phyloP scores from a whole-genome alignment of 2,888 invertebrate species.

The Leptinotarsa rubiginosa region DNA sequence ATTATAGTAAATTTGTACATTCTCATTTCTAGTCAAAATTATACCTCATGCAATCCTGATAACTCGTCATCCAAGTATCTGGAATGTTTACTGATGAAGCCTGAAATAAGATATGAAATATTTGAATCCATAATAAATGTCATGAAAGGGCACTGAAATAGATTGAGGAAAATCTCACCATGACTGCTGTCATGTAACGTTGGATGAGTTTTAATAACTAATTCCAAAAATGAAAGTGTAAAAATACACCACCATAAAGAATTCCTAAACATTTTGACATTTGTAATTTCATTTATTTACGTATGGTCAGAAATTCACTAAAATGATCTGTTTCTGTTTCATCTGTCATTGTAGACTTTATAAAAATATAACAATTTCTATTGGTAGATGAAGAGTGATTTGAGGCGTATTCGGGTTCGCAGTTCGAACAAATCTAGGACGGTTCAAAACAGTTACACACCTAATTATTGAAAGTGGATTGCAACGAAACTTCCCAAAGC shows the following conservation, averaged over 20 bases:
- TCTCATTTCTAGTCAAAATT: conserved; percentile 24
- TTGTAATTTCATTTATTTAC: conserved; percentile 57
- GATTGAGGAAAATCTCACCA: conserved; percentile 69
- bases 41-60: conserved; percentile 70
- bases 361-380: neutral
- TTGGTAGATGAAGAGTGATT: neutral
- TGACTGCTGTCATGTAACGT: conserved; percentile 81
- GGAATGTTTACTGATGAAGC: conserved; percentile 78
- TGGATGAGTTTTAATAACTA: conserved; percentile 76
- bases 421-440: no score
- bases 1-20: conserved; percentile 10
- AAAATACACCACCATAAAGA: conserved; percentile 75
- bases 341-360: conserved; percentile 50
- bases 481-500: no score
- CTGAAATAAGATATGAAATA: conserved; percentile 66
- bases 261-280: conserved; percentile 65
- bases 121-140: conserved; percentile 45
- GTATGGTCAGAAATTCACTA: conserved; percentile 27
- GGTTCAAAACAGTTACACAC: no score
- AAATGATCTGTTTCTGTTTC: conserved; percentile 35
- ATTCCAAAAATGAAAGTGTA: conserved; percentile 76
- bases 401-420: neutral
- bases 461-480: no score
- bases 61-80: conserved; percentile 77
- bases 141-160: conserved; percentile 45